Conservation (phyloP, 2,797 vertebrate genomes). For the Tragopan temminckii region DNA sequence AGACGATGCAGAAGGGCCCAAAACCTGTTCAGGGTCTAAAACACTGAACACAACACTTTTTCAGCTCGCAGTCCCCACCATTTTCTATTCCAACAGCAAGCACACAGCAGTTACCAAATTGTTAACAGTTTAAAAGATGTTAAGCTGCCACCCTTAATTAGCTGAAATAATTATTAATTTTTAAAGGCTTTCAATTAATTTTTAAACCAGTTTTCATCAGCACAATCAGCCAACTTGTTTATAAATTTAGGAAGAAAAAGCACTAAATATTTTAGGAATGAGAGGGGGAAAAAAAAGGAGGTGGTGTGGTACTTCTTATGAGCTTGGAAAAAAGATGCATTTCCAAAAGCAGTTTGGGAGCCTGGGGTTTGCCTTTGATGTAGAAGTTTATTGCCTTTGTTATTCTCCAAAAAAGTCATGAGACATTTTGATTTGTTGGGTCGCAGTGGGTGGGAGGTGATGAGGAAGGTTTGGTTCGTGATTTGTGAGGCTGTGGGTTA, state of each 20-base stretch:
- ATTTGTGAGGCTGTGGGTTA: not conserved
- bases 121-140: not conserved
- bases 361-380: not conserved
- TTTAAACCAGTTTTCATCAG: constrained; percentile 43
- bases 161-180: constrained; percentile 69
- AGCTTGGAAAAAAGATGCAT: not conserved
- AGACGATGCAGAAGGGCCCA: not conserved
- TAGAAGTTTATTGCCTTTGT: not conserved
- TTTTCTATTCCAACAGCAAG: not conserved
- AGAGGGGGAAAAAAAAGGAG: not conserved
- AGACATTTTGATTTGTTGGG: not conserved
- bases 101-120: not conserved
- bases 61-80: not conserved
- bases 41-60: not conserved
- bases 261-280: constrained; percentile 43
- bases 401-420: not conserved
- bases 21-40: not conserved
- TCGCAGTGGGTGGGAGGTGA: not conserved
- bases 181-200: constrained; percentile 66
- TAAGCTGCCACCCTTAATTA: constrained; percentile 50
- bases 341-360: not conserved
- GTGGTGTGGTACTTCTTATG: fast-evolving
- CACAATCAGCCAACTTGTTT: not conserved
- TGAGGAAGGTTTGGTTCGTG: fast-evolving
- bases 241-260: not conserved